These are phyloP conservation scores for Drosophila pectinifera DNA, from an alignment of 1,140 invertebrate genomes.

Conservation along the genomic window DNA sequence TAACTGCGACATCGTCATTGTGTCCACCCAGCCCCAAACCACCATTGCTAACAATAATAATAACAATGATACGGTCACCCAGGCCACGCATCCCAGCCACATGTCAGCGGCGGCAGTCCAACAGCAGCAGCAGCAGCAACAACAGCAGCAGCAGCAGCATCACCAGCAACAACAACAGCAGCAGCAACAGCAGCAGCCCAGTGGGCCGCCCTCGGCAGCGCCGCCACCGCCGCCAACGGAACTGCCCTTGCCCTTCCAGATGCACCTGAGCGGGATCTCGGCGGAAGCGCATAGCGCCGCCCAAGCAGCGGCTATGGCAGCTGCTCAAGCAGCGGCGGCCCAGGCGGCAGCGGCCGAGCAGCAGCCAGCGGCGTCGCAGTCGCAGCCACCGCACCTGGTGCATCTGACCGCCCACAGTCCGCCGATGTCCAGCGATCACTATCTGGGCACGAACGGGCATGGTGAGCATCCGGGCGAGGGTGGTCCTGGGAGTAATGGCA, in stretches of 20 bases:
- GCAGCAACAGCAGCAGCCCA: conserved; percentile 66
- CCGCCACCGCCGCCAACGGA: conserved; percentile 68
- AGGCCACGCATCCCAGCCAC: conserved; percentile 66
- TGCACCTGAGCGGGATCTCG: conserved; percentile 74
- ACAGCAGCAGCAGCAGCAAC: conserved; percentile 64
- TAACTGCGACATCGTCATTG: conserved; percentile 84
- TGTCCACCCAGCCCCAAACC: conserved; percentile 76
- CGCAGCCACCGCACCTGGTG: conserved; percentile 73
- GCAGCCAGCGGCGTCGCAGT: conserved; percentile 43
- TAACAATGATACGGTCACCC: conserved; percentile 78
- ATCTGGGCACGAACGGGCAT: conserved; percentile 72
- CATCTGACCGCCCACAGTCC: conserved; percentile 76
- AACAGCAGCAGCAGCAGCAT: conserved; percentile 63
- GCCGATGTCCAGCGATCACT: conserved; percentile 59
- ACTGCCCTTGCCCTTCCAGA: conserved; percentile 76
- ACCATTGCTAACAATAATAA: conserved; percentile 77
- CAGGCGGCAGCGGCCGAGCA: conserved; percentile 82
- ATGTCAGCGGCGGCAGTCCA: conserved; percentile 52
- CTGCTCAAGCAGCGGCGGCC: conserved; percentile 79
- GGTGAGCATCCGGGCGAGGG: conserved; percentile 59
- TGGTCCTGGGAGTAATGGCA: conserved; percentile 30
- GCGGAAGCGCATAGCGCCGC: conserved; percentile 79
- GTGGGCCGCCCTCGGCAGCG: conserved; percentile 49
- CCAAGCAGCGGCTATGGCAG: conserved; percentile 81
- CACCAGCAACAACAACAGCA: conserved; percentile 69